Conservation (phyloP, 2,797 vertebrate species). For the Atherinosoma microstoma region DNA sequence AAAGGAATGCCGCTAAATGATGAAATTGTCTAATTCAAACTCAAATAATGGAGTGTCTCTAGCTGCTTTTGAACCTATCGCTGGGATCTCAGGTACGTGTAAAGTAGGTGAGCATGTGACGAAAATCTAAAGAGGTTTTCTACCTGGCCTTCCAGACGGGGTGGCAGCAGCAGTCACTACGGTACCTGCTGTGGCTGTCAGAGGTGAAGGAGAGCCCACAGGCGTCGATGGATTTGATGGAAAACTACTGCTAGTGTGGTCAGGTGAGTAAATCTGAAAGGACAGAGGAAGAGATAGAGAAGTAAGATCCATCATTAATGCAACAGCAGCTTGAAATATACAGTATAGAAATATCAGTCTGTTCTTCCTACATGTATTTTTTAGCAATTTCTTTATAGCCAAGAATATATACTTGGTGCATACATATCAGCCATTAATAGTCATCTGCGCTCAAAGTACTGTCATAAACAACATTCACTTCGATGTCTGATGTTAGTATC, state of each 20-base stretch:
- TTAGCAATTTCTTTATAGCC: constrained; percentile 56
- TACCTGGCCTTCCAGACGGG: constrained; percentile 80
- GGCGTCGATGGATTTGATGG: constrained; percentile 99
- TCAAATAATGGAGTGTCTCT: too few relatives aligned
- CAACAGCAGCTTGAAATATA: constrained; percentile 15
- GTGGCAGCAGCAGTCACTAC: constrained; percentile 73
- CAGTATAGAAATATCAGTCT: background rate
- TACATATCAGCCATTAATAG: constrained; percentile 66
- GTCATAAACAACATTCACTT: constrained; percentile 38
- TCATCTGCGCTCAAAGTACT: constrained; percentile 53
- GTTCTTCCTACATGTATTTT: background rate
- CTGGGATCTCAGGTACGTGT: constrained; percentile 2
- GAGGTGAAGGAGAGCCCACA: constrained; percentile 95
- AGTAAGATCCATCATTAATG: constrained; percentile 35
- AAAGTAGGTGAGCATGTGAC: constrained; percentile 24
- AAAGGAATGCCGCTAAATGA: background rate
- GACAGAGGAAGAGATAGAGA: constrained; percentile 50
- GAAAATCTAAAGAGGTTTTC: constrained; percentile 32
- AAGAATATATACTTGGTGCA: constrained; percentile 47
- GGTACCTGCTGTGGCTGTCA: constrained; percentile 87
- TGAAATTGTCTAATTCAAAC: background rate
- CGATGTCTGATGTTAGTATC: constrained; percentile 28
- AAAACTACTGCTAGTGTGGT: constrained; percentile 99
- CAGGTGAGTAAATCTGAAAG: constrained; percentile 97
- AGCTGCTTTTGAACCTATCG: background rate